A percentile compares a stretch with the other conserved stretches of the same genome.
Conservation (phyloP, 2,797 vertebrate species). For the Fistularia tabacaria region DNA sequence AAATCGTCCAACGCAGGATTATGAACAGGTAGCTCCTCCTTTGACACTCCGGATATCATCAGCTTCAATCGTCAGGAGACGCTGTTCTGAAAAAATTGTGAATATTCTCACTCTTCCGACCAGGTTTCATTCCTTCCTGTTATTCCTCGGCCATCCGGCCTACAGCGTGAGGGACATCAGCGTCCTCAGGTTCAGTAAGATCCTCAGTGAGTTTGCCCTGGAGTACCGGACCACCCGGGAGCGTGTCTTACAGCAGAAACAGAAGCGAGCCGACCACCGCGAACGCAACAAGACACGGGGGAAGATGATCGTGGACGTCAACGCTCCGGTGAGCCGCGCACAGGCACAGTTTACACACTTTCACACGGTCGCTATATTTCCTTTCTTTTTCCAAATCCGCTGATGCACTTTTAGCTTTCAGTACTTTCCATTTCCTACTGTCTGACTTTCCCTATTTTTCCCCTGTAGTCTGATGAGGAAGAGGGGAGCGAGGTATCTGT, state of each 20-base stretch:
- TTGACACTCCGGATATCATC: no score
- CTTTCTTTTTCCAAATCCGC: background rate
- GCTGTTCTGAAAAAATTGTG: background rate
- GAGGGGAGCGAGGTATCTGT: slow-evolving; percentile 86
- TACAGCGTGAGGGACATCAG: slow-evolving; percentile 88
- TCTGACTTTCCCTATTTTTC: slow-evolving; percentile 39
- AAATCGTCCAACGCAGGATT: slow-evolving; percentile 90
- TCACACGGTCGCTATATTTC: no score
- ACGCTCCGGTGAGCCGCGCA: slow-evolving; percentile 61
- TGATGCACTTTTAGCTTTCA: background rate
- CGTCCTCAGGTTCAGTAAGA: slow-evolving; percentile 91
- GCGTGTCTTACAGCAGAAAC: slow-evolving; percentile 90
- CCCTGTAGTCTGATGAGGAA: slow-evolving; percentile 87
- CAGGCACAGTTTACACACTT: no score
- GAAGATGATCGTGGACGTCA: slow-evolving; percentile 95
- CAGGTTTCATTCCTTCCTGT: slow-evolving; percentile 91
- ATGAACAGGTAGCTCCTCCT: slow-evolving; percentile 82
- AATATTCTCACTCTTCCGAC: background rate
- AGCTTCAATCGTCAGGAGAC: background rate
- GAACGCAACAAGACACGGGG: slow-evolving; percentile 95
- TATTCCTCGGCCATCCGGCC: slow-evolving; percentile 88
- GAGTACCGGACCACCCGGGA: slow-evolving; percentile 94
- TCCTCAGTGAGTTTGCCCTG: slow-evolving; percentile 90
- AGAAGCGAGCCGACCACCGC: slow-evolving; percentile 90
- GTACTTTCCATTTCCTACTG: slow-evolving; percentile 12